phyloP scores from a whole-genome alignment of 2,113 vertebrate species.

The Trochalopteron elliotii region DNA sequence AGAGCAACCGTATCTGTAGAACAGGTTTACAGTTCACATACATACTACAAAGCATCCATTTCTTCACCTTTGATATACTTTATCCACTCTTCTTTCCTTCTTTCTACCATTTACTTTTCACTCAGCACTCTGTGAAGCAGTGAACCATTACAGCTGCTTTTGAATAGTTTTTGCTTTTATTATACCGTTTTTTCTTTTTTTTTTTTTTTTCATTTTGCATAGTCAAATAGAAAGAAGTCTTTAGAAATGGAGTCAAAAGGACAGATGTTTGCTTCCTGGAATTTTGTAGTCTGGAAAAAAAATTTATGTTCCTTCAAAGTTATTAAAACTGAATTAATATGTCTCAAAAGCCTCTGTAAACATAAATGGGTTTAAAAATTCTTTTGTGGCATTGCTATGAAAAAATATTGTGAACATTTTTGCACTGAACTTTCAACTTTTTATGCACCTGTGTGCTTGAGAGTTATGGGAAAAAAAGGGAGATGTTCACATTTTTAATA shows the following conservation, averaged over 20 bases:
- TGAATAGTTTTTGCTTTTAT: background rate
- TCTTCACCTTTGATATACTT: background rate
- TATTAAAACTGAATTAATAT: background rate
- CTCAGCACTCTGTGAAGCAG: background rate
- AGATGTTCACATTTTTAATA: background rate
- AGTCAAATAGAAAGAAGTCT: background rate
- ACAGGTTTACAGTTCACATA: background rate
- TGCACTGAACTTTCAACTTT: background rate
- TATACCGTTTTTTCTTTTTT: background rate
- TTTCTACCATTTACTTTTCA: background rate
- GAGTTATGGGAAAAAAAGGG: background rate
- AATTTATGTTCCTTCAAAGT: background rate
- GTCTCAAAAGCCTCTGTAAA: background rate
- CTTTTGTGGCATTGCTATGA: background rate
- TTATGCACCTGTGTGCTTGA: background rate
- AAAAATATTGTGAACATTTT: background rate
- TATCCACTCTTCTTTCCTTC: background rate
- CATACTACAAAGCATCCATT: background rate
- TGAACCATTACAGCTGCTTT: background rate
- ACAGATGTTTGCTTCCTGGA: background rate
- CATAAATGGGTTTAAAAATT: background rate
- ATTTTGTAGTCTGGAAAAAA: background rate
- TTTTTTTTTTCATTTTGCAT: background rate
- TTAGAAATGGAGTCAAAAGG: background rate
- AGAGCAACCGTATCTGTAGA: background rate